Base-by-base conservation (phyloP, 2,888 invertebrate species). In the Metacarcinus magister region DNA sequence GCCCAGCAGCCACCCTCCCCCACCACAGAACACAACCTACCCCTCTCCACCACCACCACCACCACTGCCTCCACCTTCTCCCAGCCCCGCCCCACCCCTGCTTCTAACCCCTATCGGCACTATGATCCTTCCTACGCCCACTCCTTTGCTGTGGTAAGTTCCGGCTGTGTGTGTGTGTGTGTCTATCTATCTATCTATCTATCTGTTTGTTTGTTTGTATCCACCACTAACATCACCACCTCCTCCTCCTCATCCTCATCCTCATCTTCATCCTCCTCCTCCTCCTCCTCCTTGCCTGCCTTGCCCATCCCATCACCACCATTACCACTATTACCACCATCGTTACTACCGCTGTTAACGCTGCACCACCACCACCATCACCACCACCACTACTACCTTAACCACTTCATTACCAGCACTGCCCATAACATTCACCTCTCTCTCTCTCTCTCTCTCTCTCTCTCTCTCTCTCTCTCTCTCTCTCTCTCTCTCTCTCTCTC, bases 381-480 rank as follows among this genome's bases (percentile, higher is more conserved):
- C 82, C 32, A 82, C 67, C 19, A 67, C 23, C 19, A 67, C 67
- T 23, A 67, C 67, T 67, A 67, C 82, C 32, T 23, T n/a, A 3
- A 67, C 67, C 23, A 67, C 23, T 67, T 67, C 48, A 19, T 48
- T 32, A 54, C 32, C 39, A 46, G 28, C 32, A 28, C 93, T 54
- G 16, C 28, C 32, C 13, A 13, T 28, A 44, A n/a, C 54, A 46
- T 28, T 54, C 93, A n/a, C 39, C 19, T 48, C 28, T 32, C 28
- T 82, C 82, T 82, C 82, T 82, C 82, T 82, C 82, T 92, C 93
- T 93, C 60, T 93, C 93, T 93, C 93, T 93, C 93, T 93, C 93
- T 93, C 93, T 93, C 93, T 93, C 93, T 93, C 93, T 93, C 93
- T 93, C 93, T 92, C 92, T 92, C 92, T 92, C 92, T 92, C 91